Percentiles rank a stretch among this genome's conserved stretches.
These are phyloP conservation scores for Acrobasis repandana DNA, from an alignment of 2,888 invertebrate genomes.

Conservation along the genomic window DNA sequence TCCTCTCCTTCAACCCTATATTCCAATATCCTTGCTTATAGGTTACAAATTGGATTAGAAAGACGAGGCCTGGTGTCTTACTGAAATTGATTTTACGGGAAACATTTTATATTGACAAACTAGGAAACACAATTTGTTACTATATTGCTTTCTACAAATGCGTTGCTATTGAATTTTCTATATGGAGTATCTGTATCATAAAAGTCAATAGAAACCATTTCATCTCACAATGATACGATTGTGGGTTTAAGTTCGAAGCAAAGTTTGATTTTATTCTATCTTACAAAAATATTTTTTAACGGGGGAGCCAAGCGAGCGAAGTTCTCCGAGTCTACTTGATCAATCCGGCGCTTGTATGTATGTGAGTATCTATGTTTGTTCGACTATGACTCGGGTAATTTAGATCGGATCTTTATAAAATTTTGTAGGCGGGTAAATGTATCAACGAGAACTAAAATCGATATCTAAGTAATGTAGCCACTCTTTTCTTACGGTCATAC, in stretches of 20 bases:
- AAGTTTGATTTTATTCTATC: neutral
- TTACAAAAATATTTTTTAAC: neutral
- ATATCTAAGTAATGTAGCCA: too few relatives aligned
- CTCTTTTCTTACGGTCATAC: too few relatives aligned
- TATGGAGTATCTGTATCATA: constrained; percentile 4
- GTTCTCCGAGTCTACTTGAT: too few relatives aligned
- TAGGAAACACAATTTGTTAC: constrained; percentile 35
- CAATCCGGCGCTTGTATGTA: too few relatives aligned
- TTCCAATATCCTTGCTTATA: constrained; percentile 57
- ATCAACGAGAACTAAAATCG: too few relatives aligned
- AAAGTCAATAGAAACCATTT: neutral
- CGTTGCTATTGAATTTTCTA: constrained; percentile 33
- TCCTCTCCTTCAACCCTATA: constrained; percentile 47
- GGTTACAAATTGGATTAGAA: constrained; percentile 62
- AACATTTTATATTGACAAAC: constrained; percentile 39
- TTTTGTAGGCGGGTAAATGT: too few relatives aligned
- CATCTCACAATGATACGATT: neutral
- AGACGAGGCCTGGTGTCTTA: constrained; percentile 49
- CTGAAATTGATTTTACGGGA: constrained; percentile 51
- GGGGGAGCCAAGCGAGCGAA: too few relatives aligned
- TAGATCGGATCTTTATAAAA: too few relatives aligned
- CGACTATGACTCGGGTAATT: too few relatives aligned
- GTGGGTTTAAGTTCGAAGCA: neutral
- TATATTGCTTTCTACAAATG: constrained; percentile 24
- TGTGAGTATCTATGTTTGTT: too few relatives aligned